Evolutionary conservation across 2,113 vertebrate species (phyloP), one percentile per base, ranked within the genome.

Genomic region (Campylorhamphus procurvoides): DNA sequence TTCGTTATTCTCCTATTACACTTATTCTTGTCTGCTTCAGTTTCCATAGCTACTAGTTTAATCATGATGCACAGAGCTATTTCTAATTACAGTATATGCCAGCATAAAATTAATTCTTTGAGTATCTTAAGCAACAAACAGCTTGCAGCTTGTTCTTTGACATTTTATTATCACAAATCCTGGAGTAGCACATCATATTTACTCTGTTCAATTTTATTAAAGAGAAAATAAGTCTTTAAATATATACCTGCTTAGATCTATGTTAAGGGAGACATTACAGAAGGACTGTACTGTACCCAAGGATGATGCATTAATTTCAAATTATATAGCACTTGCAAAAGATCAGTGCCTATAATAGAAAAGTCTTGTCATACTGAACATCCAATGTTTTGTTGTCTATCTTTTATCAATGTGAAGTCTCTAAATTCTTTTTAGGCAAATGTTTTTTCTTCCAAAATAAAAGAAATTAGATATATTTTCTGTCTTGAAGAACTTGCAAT

Each of bases 11-110:
- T 97, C 69, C 62, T 95, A 97, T 97, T 97, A 96, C 96, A 96
- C 90, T 96, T 95, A 69, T 79, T 92, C 94, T 94, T 93, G 92
- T 81, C 95, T 96, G 93, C 78, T 93, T 94, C 96, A 82, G 98
- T 98, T 98, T 87, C 98, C 97, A 98, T 98, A 95, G 98, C 96
- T 97, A 98, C 98, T 86, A 87, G 94, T 91, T 98, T 98, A 98
- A 98, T 98, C 97, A 97, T 93, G 97, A 98, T 97, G 96, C 97
- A 97, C 82, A 84, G 96, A 98, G 94, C 93, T 97, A 97, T 97
- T 98, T 98, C 98, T 98, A 98, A 98, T 98, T 98, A 97, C 97
- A 97, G 97, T 97, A 98, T 98, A 98, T 95, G 97, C 97, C 97
- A 97, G 97, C 95, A 97, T 97, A 98, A 98, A 98, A 98, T 98